Percentiles rank a stretch among this genome's conserved stretches.
Conservation (phyloP, 2,888 invertebrate genomes). For the Agonopterix alstromeriana region DNA sequence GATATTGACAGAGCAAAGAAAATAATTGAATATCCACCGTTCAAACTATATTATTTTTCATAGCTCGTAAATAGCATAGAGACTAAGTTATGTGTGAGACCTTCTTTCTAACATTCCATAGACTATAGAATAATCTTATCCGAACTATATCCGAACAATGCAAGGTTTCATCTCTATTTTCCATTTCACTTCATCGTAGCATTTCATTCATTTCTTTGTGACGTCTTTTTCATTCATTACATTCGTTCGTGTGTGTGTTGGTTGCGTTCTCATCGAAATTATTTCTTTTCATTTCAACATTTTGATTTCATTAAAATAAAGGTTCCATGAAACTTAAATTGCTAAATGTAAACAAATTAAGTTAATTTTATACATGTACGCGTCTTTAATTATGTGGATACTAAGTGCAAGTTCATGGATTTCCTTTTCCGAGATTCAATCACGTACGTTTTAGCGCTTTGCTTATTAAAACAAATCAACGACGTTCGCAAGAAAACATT, state of each 20-base stretch:
- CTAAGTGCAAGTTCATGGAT: constrained; percentile 1
- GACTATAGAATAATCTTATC: too few species aligned
- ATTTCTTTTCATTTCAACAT: not conserved
- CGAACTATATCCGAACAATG: too few species aligned
- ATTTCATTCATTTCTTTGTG: too few species aligned
- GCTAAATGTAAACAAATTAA: not conserved
- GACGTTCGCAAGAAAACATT: not conserved
- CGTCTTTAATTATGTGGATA: constrained; percentile 2
- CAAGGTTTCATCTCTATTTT: too few species aligned
- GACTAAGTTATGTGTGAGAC: too few species aligned
- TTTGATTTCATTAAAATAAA: not conserved
- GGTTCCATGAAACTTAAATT: not conserved
- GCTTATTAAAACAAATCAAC: not conserved
- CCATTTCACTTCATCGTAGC: too few species aligned
- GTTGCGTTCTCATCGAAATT: not conserved
- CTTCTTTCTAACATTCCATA: too few species aligned
- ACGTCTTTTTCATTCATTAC: not conserved
- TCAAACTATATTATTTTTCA: too few species aligned
- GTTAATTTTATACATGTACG: not conserved
- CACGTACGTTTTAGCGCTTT: constrained; percentile 1
- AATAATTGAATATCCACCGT: too few species aligned
- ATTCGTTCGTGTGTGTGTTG: not conserved
- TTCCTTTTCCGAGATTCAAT: not conserved
- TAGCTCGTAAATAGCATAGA: too few species aligned
- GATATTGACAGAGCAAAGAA: too few species aligned